Conservation (phyloP, 2,888 invertebrate genomes). For the Ditula angustiorana region DNA sequence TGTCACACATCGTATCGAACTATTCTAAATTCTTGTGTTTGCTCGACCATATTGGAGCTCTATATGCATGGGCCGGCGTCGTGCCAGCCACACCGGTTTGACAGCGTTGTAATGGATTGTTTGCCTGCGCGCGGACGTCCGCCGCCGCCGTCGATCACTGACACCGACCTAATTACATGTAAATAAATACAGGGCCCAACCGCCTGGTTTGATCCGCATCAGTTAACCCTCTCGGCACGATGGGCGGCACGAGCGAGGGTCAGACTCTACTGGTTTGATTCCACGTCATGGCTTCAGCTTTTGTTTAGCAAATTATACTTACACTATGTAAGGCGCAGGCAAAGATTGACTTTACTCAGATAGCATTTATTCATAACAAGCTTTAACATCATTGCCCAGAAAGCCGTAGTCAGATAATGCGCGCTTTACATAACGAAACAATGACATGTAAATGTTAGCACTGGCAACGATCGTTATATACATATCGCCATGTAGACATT, state of each 20-base stretch:
- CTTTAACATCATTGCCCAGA: conserved; percentile 13
- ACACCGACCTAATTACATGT: conserved; percentile 80
- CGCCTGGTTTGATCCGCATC: conserved; percentile 55
- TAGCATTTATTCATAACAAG: conserved; percentile 16
- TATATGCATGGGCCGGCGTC: conserved; percentile 60
- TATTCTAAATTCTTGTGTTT: conserved; percentile 73
- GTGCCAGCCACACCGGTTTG: conserved; percentile 53
- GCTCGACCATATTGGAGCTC: conserved; percentile 61
- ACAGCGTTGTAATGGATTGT: conserved; percentile 78
- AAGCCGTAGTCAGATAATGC: neutral
- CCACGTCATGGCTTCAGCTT: conserved; percentile 17
- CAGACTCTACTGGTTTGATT: conserved; percentile 38
- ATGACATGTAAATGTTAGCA: conserved; percentile 31
- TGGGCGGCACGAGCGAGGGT: conserved; percentile 16
- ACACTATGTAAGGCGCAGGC: conserved; percentile 17
- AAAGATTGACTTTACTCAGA: conserved; percentile 18
- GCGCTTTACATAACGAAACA: conserved; percentile 26
- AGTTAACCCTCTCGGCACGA: conserved; percentile 52
- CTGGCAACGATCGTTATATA: conserved; percentile 10
- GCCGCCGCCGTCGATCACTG: conserved; percentile 74
- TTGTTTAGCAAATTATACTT: conserved; percentile 30
- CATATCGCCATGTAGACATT: conserved; percentile 24
- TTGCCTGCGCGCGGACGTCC: conserved; percentile 72
- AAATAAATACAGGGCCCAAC: conserved; percentile 71
- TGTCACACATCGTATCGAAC: conserved; percentile 58